phyloP scores from a whole-genome alignment of 2,797 vertebrate species.

The Acanthurus lineatus region DNA sequence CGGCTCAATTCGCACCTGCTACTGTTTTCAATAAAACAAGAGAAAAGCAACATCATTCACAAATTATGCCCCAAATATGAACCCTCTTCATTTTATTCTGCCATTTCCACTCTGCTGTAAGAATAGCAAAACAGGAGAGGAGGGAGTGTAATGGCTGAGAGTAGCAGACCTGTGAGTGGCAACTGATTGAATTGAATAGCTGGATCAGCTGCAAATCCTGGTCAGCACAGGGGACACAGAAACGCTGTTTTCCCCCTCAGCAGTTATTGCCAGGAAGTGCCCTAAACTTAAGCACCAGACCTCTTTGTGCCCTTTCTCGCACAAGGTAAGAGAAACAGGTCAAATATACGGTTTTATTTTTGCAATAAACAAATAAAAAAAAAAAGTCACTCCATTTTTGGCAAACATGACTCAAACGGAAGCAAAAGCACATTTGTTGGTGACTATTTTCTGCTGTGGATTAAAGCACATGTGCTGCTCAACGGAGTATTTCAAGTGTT shows the following conservation, averaged over 20 bases:
- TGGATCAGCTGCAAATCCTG: constrained; percentile 21
- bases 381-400: background rate
- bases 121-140: constrained; percentile 38
- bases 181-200: constrained; percentile 37
- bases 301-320: background rate
- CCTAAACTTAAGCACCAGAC: constrained; percentile 3
- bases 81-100: constrained; percentile 64
- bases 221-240: constrained; percentile 20
- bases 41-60: constrained; percentile 61
- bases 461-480: background rate
- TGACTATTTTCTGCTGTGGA: background rate
- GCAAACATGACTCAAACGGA: background rate
- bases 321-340: background rate
- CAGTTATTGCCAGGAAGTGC: background rate
- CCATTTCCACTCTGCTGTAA: constrained; percentile 50
- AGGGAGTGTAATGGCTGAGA: constrained; percentile 19
- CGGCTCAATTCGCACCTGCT: constrained; percentile 70
- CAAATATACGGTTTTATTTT: background rate
- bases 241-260: background rate
- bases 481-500: background rate
- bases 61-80: constrained; percentile 70
- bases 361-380: background rate
- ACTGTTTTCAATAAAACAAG: constrained; percentile 74
- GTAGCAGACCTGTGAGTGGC: constrained; percentile 32
- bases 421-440: background rate